phyloP scores from a whole-genome alignment of 2,797 vertebrate species.

The Halcyon leucocephala region DNA sequence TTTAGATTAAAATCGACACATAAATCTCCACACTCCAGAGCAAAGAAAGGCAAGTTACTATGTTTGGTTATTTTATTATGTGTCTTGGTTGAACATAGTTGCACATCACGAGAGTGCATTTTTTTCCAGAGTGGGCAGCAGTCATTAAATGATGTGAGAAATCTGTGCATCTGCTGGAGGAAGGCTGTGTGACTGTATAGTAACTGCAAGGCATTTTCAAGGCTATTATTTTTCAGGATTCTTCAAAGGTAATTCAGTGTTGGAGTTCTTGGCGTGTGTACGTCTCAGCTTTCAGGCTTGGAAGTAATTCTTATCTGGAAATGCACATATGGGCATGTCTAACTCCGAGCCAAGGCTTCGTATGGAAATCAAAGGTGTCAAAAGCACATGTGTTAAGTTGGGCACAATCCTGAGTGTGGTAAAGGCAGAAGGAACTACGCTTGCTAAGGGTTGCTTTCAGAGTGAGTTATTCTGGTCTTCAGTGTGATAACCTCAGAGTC shows the following conservation, averaged over 20 bases:
- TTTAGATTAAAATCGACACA: not conserved
- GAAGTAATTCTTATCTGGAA: conserved; percentile 8
- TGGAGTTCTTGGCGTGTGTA: not conserved
- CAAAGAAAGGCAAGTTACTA: not conserved
- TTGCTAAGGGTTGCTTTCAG: not conserved
- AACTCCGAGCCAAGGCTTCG: not conserved
- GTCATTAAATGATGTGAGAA: not conserved
- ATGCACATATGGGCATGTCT: not conserved
- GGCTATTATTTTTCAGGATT: not conserved
- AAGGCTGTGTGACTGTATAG: not conserved
- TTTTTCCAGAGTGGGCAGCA: conserved; percentile 1
- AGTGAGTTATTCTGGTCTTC: not conserved
- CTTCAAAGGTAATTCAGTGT: not conserved
- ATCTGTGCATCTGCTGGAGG: not conserved
- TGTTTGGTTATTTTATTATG: not conserved
- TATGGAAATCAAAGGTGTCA: not conserved
- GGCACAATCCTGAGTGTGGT: not conserved
- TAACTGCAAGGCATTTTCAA: not conserved
- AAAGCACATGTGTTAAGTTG: not conserved
- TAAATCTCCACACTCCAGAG: not conserved
- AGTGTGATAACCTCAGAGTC: not conserved
- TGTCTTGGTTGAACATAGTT: not conserved
- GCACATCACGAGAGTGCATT: not conserved
- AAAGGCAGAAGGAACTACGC: not conserved
- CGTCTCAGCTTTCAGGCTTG: not conserved